Base-by-base conservation (phyloP, 2,888 invertebrate genomes). In the Augiades crinisus region DNA sequence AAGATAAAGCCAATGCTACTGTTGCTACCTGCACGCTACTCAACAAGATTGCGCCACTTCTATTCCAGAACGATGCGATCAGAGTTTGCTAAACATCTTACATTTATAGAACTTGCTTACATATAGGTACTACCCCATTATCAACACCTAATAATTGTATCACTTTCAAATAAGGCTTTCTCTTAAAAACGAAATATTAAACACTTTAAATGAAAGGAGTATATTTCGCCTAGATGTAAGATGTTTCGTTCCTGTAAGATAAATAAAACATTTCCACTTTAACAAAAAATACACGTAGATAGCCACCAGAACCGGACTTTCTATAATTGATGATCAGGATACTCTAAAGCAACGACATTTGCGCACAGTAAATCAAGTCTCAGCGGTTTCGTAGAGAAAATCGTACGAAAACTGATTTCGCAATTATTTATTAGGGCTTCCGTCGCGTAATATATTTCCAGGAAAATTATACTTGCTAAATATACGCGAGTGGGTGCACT, bases 391-490 rank as follows among this genome's bases (percentile, higher is more conserved):
- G n/a, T n/a, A 50, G 43, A 50, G 50, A 50, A 49, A 50, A 50
- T 36, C 50, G 36, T n/a, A 50, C 50, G 50, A 50, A 50, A 50
- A 50, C 41, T 50, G 50, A 50, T 50, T 56, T 44, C 55, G 57
- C 58, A 62, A 62, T 62, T 60, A 63, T 59, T 63, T 59, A 58
- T 59, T 53, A 68, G 65, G 73, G 64, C 79, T 86, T 86, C 83
- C 87, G 82, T 75, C 78, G 80, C 78, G 61, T 78, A 77, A 81
- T 78, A 77, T 74, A 80, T 78, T 84, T 82, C 81, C 68, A 64
- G 71, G 82, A 78, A 85, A 82, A 79, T 78, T 68, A 73, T 76
- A 76, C 72, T 78, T 68, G 79, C 85, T 87, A 88, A 85, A 87
- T 86, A 82, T 85, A 84, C 65, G 68, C 75, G 70, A 61, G 63